Base-by-base conservation (phyloP, 1,140 invertebrate genomes). In the Bilobella aurantiaca region DNA sequence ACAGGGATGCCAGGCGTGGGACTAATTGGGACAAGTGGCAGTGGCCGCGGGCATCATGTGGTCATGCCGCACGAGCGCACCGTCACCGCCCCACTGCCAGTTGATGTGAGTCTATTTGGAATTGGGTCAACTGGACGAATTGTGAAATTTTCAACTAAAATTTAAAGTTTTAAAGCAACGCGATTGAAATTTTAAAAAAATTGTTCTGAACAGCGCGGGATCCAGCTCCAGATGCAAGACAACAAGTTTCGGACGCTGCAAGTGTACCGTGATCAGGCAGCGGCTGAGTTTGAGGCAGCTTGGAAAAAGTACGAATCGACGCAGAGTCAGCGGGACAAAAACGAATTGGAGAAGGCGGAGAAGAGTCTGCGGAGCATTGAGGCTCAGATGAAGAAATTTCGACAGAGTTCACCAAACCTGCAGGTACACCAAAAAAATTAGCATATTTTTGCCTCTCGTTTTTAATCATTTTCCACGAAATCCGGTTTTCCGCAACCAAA, bases 21-120 rank as follows among this genome's bases (percentile, higher is more conserved):
- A 30, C 49, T 66, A 2, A 34, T 66, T 29, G 64, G 64, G 5
- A 58, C 34, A n/a, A 59, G 56, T 34, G 31, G 58, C 58, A 42
- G 42, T 8, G 58, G 58, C 58, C 58, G 58, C 3, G 34, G 14
- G 1, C 64, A 66, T 27, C 58, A 65, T 61, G 58, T 34, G 14
- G 14, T 23, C 49, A 25, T 57, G 18, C 63, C 53, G 3, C 29
- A 47, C 53, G 53, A 59, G 32, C 56, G 58, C 23, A 14, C 30
- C 14, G 59, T 66, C 46, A 66, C 64, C 23, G 64, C 64, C 18
- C 64, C 64, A 27, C 58, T 66, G 28, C 64, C 64, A 25, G 64
- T 66, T 34, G 58, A 66, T 47, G 64, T 66, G 62, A 66, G 64
- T 42, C n/a, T 42, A n/a, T n/a, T n/a, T n/a, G n/a, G n/a, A n/a